phyloP scores from a whole-genome alignment of 2,888 invertebrate genomes.

The Epinotia bilunana region DNA sequence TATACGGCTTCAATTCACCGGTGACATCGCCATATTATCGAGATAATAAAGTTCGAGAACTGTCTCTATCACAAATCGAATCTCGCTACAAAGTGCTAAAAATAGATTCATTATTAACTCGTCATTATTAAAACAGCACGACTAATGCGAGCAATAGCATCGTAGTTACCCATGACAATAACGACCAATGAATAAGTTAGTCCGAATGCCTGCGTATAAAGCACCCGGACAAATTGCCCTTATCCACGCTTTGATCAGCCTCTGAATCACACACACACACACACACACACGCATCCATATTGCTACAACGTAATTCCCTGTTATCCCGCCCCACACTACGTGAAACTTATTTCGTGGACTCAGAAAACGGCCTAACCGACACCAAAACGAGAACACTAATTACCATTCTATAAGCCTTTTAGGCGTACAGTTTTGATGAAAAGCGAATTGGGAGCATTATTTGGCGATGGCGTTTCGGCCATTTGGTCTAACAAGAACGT shows the following conservation, averaged over 20 bases:
- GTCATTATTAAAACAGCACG: slow-evolving; percentile 19
- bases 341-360: background rate
- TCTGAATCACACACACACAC: slow-evolving; percentile 42
- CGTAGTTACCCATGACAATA: slow-evolving; percentile 35
- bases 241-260: slow-evolving; percentile 39
- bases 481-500: slow-evolving; percentile 6
- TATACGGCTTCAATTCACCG: too few species aligned
- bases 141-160: slow-evolving; percentile 23
- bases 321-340: slow-evolving; percentile 43
- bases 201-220: slow-evolving; percentile 34
- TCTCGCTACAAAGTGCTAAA: too few species aligned
- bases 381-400: background rate
- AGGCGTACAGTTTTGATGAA: background rate
- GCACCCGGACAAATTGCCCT: slow-evolving; percentile 41
- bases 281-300: slow-evolving; percentile 36
- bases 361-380: slow-evolving; percentile 32
- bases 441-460: background rate
- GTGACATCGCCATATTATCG: too few species aligned
- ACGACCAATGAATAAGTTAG: slow-evolving; percentile 42
- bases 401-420: background rate
- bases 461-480: slow-evolving; percentile 23
- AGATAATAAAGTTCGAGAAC: too few species aligned
- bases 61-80: too few species aligned
- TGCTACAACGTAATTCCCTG: slow-evolving; percentile 41
- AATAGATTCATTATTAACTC: too few species aligned